These are phyloP conservation scores for Hippocampus mohnikei DNA, from an alignment of 2,113 vertebrate species.

Conservation along the genomic window DNA sequence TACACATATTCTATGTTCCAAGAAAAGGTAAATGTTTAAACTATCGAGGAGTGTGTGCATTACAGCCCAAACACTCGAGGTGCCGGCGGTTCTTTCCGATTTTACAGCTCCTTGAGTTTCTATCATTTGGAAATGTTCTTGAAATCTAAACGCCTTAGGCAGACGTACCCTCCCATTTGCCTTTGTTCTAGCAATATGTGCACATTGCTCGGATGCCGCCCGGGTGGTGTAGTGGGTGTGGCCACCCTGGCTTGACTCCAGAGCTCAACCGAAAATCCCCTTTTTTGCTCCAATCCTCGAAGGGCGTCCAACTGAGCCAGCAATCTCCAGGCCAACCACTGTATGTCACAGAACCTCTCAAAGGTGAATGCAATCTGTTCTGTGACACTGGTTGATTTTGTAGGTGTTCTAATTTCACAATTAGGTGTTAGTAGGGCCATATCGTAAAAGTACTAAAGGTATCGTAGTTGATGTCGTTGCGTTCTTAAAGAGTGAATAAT, in stretches of 20 bases:
- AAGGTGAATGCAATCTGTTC: too few relatives aligned
- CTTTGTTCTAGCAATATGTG: background rate
- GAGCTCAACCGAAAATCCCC: background rate
- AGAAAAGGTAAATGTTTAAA: background rate
- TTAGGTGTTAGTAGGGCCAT: background rate
- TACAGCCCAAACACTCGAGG: background rate
- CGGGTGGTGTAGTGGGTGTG: background rate
- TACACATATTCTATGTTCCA: background rate
- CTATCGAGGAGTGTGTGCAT: background rate
- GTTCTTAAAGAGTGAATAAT: too few relatives aligned
- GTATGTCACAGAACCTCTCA: background rate
- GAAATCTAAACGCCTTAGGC: background rate
- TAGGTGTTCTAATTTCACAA: background rate
- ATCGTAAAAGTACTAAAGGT: too few relatives aligned
- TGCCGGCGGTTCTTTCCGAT: background rate
- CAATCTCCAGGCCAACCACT: background rate
- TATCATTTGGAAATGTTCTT: background rate
- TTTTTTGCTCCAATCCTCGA: background rate
- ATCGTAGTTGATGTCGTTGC: too few relatives aligned
- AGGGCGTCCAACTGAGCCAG: background rate
- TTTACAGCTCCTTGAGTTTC: background rate
- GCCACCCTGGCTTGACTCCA: background rate
- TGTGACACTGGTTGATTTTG: too few relatives aligned
- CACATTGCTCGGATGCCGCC: background rate
- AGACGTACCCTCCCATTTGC: background rate